A percentile compares a stretch with the other conserved stretches of the same genome.
phyloP scores from a whole-genome alignment of 2,797 vertebrate genomes.

The Taenioides sp. region DNA sequence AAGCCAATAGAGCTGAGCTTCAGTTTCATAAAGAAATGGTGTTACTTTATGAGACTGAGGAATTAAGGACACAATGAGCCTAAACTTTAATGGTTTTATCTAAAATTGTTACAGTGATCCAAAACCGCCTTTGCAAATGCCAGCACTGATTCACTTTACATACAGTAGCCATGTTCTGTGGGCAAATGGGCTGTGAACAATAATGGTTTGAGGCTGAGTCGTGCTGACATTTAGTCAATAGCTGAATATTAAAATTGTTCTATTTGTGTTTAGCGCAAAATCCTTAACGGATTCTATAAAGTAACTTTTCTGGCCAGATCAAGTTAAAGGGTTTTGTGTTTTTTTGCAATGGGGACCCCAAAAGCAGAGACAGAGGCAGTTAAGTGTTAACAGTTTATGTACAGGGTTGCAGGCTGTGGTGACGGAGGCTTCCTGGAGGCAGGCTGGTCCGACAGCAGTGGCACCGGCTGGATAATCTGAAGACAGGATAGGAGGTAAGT shows the following conservation, averaged over 20 bases:
- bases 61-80: neutral
- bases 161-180: neutral
- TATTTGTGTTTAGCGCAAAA: neutral
- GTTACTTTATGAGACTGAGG: neutral
- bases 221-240: neutral
- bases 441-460: too few relatives aligned
- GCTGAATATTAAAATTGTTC: neutral
- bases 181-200: too few relatives aligned
- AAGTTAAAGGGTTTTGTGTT: too few relatives aligned
- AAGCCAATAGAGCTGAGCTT: conserved; percentile 22
- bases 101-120: neutral
- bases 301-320: neutral
- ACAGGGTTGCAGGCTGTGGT: too few relatives aligned
- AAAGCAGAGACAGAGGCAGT: too few relatives aligned
- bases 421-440: too few relatives aligned
- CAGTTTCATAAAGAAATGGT: neutral
- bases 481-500: too few relatives aligned
- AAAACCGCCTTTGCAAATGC: neutral
- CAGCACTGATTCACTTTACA: neutral
- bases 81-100: neutral
- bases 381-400: too few relatives aligned
- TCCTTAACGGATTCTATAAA: neutral
- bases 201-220: neutral
- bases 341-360: too few relatives aligned
- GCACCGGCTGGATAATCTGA: too few relatives aligned